Percentiles rank a stretch among this genome's conserved stretches.
phyloP scores from a whole-genome alignment of 2,797 vertebrate species.

The Furcifer pardalis region DNA sequence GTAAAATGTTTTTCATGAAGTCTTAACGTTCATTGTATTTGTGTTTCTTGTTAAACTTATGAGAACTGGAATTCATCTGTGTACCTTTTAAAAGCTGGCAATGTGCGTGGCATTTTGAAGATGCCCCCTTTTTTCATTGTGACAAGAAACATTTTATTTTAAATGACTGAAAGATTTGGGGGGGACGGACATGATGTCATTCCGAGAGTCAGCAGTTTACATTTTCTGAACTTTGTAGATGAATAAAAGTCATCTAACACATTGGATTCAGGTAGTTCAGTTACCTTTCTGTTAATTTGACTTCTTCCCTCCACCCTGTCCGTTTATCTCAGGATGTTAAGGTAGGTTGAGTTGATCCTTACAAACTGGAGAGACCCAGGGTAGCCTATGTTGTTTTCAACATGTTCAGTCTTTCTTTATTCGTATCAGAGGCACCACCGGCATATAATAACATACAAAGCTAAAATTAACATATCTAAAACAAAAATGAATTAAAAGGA shows the following conservation, averaged over 20 bases:
- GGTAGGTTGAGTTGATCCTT: slow-evolving; percentile 2
- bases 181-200: background rate
- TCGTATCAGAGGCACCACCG: too few relatives aligned
- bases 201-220: slow-evolving; percentile 1
- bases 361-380: background rate
- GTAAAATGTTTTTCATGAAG: background rate
- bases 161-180: background rate
- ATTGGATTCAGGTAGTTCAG: slow-evolving; percentile 8
- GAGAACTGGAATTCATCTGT: background rate
- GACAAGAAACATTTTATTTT: slow-evolving; percentile 23
- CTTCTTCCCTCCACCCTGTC: background rate
- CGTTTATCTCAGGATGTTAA: fast-evolving
- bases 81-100: background rate
- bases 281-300: background rate
- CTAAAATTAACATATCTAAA: too few relatives aligned
- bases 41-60: background rate
- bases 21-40: background rate
- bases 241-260: slow-evolving; percentile 11
- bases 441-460: too few relatives aligned
- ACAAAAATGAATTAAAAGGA: too few relatives aligned
- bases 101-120: background rate
- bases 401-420: too few relatives aligned
- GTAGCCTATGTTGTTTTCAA: background rate
- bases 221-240: slow-evolving; percentile 15
- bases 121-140: background rate